Evolutionary conservation across 2,888 invertebrate genomes (phyloP).

Genomic region (Ernsta delagoae): DNA sequence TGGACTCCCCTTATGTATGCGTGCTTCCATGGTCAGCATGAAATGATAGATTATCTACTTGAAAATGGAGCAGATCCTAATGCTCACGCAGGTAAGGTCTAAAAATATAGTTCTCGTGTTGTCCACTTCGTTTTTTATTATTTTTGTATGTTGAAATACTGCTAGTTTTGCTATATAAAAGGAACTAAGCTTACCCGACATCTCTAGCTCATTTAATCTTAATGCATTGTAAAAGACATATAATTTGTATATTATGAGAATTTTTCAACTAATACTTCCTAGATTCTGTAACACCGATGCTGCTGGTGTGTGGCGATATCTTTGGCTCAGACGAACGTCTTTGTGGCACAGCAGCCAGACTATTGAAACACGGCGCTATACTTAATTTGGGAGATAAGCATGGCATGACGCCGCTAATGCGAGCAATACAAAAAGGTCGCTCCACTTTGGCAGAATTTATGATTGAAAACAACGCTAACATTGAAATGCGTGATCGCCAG

Average conservation of each 20-base stretch:
- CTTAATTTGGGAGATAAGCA: constrained; percentile 83
- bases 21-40: constrained; percentile 82
- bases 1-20: constrained; percentile 87
- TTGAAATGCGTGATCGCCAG: constrained; percentile 85
- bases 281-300: constrained; percentile 87
- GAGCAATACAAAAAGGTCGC: constrained; percentile 84
- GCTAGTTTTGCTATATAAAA: too few relatives aligned
- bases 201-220: neutral
- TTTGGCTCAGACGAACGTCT: constrained; percentile 65
- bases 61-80: constrained; percentile 85
- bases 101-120: too few relatives aligned
- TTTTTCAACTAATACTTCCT: constrained; percentile 45
- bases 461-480: constrained; percentile 78
- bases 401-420: constrained; percentile 87
- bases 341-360: constrained; percentile 13
- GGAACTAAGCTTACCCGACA: too few relatives aligned
- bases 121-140: too few relatives aligned
- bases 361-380: constrained; percentile 51
- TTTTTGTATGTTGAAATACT: too few relatives aligned
- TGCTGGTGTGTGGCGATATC: constrained; percentile 86
- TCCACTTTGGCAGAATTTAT: constrained; percentile 80
- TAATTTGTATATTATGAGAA: neutral
- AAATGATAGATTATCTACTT: constrained; percentile 80
- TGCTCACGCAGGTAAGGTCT: constrained; percentile 64
- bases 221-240: too few relatives aligned